A percentile compares a stretch with the other conserved stretches of the same genome.
These are phyloP conservation scores for Akabosia matsudoensis DNA, from an alignment of 1,140 invertebrate genomes.

Conservation along the genomic window DNA sequence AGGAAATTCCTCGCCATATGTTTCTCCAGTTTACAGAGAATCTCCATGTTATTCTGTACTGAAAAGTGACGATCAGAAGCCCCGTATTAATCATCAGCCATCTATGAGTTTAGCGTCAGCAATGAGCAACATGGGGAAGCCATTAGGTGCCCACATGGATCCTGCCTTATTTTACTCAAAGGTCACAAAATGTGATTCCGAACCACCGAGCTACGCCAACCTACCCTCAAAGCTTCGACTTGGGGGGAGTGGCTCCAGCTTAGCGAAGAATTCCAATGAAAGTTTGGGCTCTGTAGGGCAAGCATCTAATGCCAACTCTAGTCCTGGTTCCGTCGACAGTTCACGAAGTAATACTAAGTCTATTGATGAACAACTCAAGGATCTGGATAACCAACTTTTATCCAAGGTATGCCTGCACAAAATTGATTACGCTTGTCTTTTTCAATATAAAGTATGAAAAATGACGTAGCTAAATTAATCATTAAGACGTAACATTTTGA, in stretches of 20 bases:
- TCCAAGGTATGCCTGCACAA: slow-evolving; percentile 59
- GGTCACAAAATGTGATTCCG: slow-evolving; percentile 42
- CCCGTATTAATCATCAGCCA: slow-evolving; percentile 32
- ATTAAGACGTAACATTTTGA: background rate
- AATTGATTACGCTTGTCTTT: slow-evolving; percentile 52
- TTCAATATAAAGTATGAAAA: background rate
- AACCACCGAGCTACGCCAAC: slow-evolving; percentile 45
- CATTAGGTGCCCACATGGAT: slow-evolving; percentile 16
- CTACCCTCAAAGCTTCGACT: slow-evolving; percentile 45
- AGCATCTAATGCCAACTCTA: slow-evolving; percentile 14
- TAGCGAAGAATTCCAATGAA: slow-evolving; percentile 44
- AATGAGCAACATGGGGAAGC: slow-evolving; percentile 11
- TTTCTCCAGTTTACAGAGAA: slow-evolving; percentile 36
- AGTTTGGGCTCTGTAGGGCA: slow-evolving; percentile 36
- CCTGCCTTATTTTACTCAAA: slow-evolving; percentile 41
- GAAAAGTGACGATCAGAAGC: slow-evolving; percentile 6
- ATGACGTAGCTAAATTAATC: background rate
- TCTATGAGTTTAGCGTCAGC: slow-evolving; percentile 32
- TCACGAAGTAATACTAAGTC: slow-evolving; percentile 64
- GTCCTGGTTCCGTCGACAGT: slow-evolving; percentile 49
- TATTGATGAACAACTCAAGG: slow-evolving; percentile 75
- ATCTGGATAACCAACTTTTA: slow-evolving; percentile 67
- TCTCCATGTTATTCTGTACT: slow-evolving; percentile 40
- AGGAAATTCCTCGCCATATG: background rate
- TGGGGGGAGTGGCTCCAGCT: slow-evolving; percentile 44